These are phyloP conservation scores for Drosophila meridionalis DNA, from an alignment of 2,888 invertebrate genomes.

Conservation along the genomic window DNA sequence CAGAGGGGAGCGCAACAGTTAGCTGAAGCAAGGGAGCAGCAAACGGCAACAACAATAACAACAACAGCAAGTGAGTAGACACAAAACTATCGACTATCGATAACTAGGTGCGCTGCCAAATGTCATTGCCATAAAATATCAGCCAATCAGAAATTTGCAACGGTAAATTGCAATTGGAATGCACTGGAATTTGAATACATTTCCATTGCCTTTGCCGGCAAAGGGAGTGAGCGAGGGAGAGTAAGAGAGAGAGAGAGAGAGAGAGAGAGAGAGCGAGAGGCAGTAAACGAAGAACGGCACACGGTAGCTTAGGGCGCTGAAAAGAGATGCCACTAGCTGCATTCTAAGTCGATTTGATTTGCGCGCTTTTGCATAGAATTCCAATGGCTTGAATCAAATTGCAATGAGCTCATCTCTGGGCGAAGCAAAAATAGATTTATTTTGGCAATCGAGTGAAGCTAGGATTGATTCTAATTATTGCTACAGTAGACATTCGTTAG, in stretches of 20 bases:
- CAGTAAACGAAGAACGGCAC: neutral
- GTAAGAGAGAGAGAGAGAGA: neutral
- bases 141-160: conserved; percentile 20
- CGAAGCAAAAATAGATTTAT: neutral
- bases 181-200: conserved; percentile 17
- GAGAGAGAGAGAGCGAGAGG: too few relatives aligned
- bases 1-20: conserved; percentile 52
- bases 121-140: conserved; percentile 45
- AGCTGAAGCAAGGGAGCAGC: conserved; percentile 58
- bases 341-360: conserved; percentile 18
- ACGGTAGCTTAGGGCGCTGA: neutral
- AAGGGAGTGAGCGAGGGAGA: conserved; percentile 1
- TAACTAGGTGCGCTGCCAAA: conserved; percentile 31
- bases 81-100: conserved; percentile 42
- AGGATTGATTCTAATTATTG: neutral
- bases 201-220: conserved; percentile 36
- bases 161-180: conserved; percentile 38
- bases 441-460: neutral
- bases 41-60: conserved; percentile 29
- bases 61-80: conserved; percentile 26
- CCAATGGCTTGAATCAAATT: conserved; percentile 5
- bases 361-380: conserved; percentile 19
- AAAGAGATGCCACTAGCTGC: conserved; percentile 19
- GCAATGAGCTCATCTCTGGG: conserved; percentile 39
- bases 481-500: neutral